Conservation (phyloP, 1,140 invertebrate genomes). For the Hyposmocoma kahamanoa region DNA sequence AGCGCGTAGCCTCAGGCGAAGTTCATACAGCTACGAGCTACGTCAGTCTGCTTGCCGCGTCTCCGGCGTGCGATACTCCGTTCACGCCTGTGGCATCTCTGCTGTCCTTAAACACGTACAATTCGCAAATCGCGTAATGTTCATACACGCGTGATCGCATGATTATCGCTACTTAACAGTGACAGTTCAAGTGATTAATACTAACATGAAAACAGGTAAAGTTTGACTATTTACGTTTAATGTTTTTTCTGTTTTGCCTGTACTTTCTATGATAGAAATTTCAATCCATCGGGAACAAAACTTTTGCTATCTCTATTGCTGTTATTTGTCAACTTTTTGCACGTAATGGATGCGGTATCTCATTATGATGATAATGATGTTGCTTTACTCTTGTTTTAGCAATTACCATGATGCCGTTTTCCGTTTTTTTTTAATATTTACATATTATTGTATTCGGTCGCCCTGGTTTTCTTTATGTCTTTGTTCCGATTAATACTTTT, state of each 20-base stretch:
- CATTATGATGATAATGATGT: constrained; percentile 14
- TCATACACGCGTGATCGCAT: constrained; percentile 39
- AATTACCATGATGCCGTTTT: too few species aligned
- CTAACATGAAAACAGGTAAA: constrained; percentile 48
- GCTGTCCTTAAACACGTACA: constrained; percentile 8
- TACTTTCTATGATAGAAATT: constrained; percentile 37
- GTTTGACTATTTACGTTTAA: constrained; percentile 21
- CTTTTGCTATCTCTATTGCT: constrained; percentile 38
- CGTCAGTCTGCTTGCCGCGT: constrained; percentile 39
- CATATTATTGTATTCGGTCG: too few species aligned
- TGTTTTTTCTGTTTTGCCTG: constrained; percentile 17
- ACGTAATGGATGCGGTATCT: constrained; percentile 12
- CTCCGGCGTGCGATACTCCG: constrained; percentile 25
- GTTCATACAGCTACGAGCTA: constrained; percentile 13
- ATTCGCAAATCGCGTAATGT: constrained; percentile 36
- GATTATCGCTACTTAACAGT: constrained; percentile 42
- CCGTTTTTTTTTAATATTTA: too few species aligned
- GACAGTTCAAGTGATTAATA: constrained; percentile 51
- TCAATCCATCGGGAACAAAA: constrained; percentile 36
- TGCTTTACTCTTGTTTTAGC: too few species aligned
- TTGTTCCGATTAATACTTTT: too few species aligned
- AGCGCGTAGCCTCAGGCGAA: constrained; percentile 27
- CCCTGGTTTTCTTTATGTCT: too few species aligned
- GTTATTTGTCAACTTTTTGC: constrained; percentile 32
- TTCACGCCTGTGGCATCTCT: not conserved